Evolutionary conservation across 2,797 vertebrate genomes (phyloP).

Genomic region (Hypotaenidia okinawae): DNA sequence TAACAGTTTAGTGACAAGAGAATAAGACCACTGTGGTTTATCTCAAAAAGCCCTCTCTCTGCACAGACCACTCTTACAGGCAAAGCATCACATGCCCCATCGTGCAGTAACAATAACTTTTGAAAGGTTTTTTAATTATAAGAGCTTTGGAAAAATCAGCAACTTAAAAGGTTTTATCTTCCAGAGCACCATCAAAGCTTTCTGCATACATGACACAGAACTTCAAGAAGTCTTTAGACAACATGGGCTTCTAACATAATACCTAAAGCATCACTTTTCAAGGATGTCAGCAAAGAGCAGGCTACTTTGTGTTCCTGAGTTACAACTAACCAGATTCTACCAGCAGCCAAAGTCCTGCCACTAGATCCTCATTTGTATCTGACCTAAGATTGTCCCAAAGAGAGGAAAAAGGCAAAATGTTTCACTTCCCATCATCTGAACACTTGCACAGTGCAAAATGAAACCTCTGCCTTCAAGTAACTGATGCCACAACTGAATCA

Average conservation of each 20-base stretch:
- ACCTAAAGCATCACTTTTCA: not conserved
- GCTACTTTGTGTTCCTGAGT: not conserved
- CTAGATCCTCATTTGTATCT: not conserved
- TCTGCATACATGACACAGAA: not conserved
- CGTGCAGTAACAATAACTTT: not conserved
- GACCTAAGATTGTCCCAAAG: not conserved
- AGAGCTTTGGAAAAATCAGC: not conserved
- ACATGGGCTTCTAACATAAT: not conserved
- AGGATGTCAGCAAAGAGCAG: not conserved
- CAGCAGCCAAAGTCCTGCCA: not conserved
- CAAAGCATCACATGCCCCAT: not conserved
- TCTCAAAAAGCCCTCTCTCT: not conserved
- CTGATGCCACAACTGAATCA: not conserved
- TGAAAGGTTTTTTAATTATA: not conserved
- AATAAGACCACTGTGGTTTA: not conserved
- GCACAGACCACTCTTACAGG: not conserved
- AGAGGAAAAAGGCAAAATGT: not conserved
- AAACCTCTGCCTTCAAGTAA: not conserved
- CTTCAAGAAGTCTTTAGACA: not conserved
- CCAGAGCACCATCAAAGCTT: not conserved
- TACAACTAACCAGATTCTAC: not conserved
- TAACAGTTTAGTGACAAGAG: not conserved
- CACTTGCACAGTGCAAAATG: not conserved
- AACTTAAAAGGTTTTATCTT: not conserved
- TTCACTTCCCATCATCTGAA: not conserved